Conservation (phyloP, 2,797 vertebrate species). For the Poeciliopsis paucimaculata region DNA sequence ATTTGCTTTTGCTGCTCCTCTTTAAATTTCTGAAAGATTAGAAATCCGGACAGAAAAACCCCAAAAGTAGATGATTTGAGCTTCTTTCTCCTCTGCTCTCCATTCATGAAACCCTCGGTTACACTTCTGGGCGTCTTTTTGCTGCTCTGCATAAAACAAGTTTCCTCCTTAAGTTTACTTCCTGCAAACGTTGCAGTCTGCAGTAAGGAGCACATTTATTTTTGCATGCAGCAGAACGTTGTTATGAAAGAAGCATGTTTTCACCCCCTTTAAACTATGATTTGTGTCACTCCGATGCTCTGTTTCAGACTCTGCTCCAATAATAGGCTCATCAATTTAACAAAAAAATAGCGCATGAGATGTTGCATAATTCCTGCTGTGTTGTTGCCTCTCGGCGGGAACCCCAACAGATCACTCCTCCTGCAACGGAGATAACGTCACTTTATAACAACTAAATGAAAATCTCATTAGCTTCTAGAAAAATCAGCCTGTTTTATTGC, state of each 20-base stretch:
- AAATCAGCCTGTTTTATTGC: constrained; percentile 68
- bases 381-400: constrained; percentile 27
- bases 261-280: background rate
- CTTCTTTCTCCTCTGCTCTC: background rate
- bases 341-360: background rate
- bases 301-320: constrained; percentile 5
- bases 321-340: background rate
- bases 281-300: constrained; percentile 14
- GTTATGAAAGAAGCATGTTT: background rate
- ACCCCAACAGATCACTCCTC: constrained; percentile 20
- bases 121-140: background rate
- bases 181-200: background rate
- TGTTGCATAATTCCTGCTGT: constrained; percentile 18
- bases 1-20: background rate
- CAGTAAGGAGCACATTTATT: background rate
- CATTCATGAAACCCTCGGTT: background rate
- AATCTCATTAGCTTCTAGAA: constrained; percentile 59
- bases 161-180: too few species aligned
- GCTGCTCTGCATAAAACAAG: too few species aligned
- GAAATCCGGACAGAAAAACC: background rate
- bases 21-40: background rate
- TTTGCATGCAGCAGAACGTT: too few species aligned
- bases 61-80: background rate
- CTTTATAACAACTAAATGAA: constrained; percentile 38
- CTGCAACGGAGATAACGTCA: constrained; percentile 40